Conservation (phyloP, 1,140 invertebrate species). For the Lepeophtheirus salmonis region DNA sequence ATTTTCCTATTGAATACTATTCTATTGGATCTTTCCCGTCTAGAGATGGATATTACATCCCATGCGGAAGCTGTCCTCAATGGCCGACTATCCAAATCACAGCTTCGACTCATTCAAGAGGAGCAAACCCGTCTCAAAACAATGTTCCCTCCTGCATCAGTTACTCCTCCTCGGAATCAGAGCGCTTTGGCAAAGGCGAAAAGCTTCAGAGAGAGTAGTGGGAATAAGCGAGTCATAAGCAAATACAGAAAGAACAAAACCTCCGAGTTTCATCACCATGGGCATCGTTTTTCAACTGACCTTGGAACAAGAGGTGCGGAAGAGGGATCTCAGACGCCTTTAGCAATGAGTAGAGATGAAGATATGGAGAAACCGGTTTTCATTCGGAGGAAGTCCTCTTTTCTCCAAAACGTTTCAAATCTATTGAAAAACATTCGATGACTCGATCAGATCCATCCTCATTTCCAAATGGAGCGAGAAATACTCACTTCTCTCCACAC, state of each 20-base stretch:
- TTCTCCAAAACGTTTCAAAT: not conserved
- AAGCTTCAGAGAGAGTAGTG: not conserved
- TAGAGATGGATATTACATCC: slow-evolving; percentile 2
- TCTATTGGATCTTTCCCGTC: not conserved
- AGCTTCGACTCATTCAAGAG: not conserved
- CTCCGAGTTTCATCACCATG: not conserved
- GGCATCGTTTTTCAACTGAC: not conserved
- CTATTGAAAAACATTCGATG: not conserved
- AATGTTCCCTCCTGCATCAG: no score
- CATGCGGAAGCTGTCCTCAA: slow-evolving; percentile 12
- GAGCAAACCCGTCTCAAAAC: slow-evolving; percentile 6
- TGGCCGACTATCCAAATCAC: not conserved
- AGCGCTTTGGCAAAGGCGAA: not conserved
- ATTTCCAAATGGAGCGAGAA: no score
- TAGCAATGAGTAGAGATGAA: not conserved
- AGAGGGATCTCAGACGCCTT: no score
- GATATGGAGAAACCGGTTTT: not conserved
- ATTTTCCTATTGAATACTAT: slow-evolving; percentile 1
- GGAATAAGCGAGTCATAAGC: not conserved
- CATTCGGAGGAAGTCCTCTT: not conserved
- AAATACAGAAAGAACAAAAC: not conserved
- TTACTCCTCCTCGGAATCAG: not conserved
- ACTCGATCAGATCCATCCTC: no score
- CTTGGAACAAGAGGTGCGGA: no score
- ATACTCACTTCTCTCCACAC: no score